Evolutionary conservation across 2,113 vertebrate species (phyloP), one percentile per base, ranked within the genome.

Genomic region (Tychaedon coryphoeus): DNA sequence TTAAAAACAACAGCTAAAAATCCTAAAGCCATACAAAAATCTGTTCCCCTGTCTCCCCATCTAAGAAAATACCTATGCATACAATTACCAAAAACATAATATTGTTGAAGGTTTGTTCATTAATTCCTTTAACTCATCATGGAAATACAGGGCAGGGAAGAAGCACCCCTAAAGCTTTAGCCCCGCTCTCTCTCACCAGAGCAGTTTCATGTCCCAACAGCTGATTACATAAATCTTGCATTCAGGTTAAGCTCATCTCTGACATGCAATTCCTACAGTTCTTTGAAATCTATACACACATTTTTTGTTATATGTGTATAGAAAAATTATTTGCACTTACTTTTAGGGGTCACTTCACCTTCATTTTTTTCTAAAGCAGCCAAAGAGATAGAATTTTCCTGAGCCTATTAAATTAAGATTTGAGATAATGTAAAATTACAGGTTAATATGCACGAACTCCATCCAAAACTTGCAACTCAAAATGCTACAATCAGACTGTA

Each of bases 341-440:
- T 98, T 98, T 97, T 98, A 85, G 96, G 91, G 76, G 96, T 75
- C 57, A 91, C 94, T 72, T 93, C 94, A 73, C 74, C 96, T 97
- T 98, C 97, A 18, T 96, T 98, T 95, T 97, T 98, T 95, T 98
- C 98, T 93, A 99, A 97, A 91, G 97, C 98, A 95, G 97, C 97
- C 91, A 98, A 98, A 96, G 96, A 98, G 9, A 98, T 83, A 38
- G 98, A 91, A 40, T 98, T 98, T 94, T 98, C 98, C 96, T 98
- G 97, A 91, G 94, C 93, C 98, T 99, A 91, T 57, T 67, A 90
- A 96, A 92, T 57, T 33, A 86, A 65, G 54, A 83, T 74, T 95
- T 80, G 58, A 95, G 57, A 95, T 53, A 86, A 85, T 73, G n/a
- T 66, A 86, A 72, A 92, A 92, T 47, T 56, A 57, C 67, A 96